phyloP scores from a whole-genome alignment of 2,113 vertebrate species.

The Onychorhynchus coronatus region DNA sequence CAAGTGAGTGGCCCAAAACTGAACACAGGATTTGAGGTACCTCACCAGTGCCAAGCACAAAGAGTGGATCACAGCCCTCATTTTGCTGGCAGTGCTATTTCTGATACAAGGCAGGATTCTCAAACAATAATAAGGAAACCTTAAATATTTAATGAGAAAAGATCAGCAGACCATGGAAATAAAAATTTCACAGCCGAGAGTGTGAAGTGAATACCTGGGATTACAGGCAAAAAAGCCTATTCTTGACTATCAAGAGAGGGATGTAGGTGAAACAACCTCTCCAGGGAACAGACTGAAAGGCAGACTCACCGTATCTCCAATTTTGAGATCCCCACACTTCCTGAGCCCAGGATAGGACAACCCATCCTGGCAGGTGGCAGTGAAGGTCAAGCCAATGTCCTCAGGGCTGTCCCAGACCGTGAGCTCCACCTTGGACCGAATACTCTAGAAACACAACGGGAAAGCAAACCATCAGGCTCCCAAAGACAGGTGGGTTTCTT shows the following conservation, averaged over 20 bases:
- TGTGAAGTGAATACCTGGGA: background rate
- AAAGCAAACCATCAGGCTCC: background rate
- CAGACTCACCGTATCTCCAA: slow-evolving; percentile 92
- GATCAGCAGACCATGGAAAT: background rate
- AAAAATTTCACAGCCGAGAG: background rate
- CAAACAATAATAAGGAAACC: background rate
- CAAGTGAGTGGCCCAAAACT: background rate
- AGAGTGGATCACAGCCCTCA: accelerated
- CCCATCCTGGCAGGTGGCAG: slow-evolving; percentile 93
- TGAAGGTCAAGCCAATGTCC: slow-evolving; percentile 89
- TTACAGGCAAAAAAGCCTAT: background rate
- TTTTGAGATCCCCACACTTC: slow-evolving; percentile 92
- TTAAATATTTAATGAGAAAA: background rate
- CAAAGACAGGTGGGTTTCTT: background rate
- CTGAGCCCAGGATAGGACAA: slow-evolving; percentile 83
- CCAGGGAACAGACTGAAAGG: background rate
- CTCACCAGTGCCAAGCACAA: background rate
- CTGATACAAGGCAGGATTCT: background rate
- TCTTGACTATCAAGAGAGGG: background rate
- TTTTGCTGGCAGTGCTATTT: background rate
- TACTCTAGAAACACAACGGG: slow-evolving; percentile 78
- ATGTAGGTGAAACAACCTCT: background rate
- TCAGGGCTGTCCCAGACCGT: slow-evolving; percentile 93
- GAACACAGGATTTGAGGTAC: background rate
- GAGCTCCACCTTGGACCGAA: slow-evolving; percentile 96